Evolutionary conservation across 2,113 vertebrate species (phyloP).

Genomic region (Grallaria varia): DNA sequence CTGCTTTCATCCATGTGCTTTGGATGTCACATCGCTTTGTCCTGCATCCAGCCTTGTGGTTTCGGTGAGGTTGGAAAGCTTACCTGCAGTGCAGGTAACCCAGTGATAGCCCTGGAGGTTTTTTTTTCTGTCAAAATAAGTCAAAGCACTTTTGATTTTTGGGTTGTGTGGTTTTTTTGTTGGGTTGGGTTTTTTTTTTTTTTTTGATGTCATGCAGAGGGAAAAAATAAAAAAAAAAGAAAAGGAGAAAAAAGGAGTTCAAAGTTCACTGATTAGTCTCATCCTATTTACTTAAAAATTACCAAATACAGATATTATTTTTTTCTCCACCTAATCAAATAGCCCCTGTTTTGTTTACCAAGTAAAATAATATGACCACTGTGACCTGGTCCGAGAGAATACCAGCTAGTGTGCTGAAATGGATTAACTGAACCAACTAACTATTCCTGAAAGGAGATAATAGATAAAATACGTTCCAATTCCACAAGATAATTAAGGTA

Average conservation of each 20-base stretch:
- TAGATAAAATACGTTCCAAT: background rate
- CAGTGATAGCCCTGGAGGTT: background rate
- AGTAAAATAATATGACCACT: background rate
- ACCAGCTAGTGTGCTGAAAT: background rate
- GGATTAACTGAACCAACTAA: background rate
- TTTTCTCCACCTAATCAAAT: background rate
- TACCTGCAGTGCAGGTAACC: background rate
- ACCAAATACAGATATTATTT: background rate
- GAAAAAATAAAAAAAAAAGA: rapidly evolving
- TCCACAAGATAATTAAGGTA: background rate
- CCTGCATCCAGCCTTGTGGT: background rate
- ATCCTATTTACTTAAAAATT: background rate
- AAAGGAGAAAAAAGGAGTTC: background rate
- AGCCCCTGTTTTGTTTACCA: background rate
- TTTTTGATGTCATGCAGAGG: background rate
- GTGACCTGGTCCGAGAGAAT: background rate
- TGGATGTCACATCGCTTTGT: background rate
- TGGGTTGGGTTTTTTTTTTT: conserved; percentile 50
- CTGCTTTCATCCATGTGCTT: background rate
- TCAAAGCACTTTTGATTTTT: background rate
- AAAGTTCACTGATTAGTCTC: background rate
- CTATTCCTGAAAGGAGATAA: background rate
- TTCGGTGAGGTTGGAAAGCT: background rate
- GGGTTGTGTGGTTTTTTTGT: no score
- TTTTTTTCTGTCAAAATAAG: background rate